phyloP scores from a whole-genome alignment of 1,140 invertebrate species.

The Tribolium castaneum region DNA sequence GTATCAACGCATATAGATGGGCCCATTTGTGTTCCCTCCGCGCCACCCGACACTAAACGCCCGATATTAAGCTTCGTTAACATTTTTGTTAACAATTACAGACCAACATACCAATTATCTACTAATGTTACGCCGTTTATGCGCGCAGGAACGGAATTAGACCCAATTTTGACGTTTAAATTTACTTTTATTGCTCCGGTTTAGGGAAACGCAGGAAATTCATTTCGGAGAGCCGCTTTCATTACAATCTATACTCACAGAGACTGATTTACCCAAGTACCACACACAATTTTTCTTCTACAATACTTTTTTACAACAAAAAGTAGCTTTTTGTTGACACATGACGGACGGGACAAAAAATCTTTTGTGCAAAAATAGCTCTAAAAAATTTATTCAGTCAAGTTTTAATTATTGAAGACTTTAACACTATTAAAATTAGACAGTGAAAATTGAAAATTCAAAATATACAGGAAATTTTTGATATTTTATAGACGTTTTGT shows the following conservation, averaged over 20 bases:
- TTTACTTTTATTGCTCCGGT: conserved; percentile 19
- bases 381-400: too few species aligned
- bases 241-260: neutral
- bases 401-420: too few species aligned
- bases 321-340: too few species aligned
- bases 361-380: too few species aligned
- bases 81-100: conserved; percentile 36
- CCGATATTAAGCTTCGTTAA: conserved; percentile 30
- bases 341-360: too few species aligned
- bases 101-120: conserved; percentile 32
- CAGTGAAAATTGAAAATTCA: too few species aligned
- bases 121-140: conserved; percentile 24
- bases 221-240: neutral
- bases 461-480: too few species aligned
- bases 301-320: too few species aligned
- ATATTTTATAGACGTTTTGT: too few species aligned
- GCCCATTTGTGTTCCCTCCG: conserved; percentile 45
- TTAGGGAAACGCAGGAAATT: conserved; percentile 7
- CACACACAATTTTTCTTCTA: too few species aligned
- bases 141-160: conserved; percentile 18
- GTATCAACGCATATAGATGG: conserved; percentile 59
- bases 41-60: conserved; percentile 13
- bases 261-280: too few species aligned
- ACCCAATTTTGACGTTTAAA: conserved; percentile 20
- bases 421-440: too few species aligned